phyloP scores from a whole-genome alignment of 2,797 vertebrate genomes.

The Pangasius sanitwongsei region DNA sequence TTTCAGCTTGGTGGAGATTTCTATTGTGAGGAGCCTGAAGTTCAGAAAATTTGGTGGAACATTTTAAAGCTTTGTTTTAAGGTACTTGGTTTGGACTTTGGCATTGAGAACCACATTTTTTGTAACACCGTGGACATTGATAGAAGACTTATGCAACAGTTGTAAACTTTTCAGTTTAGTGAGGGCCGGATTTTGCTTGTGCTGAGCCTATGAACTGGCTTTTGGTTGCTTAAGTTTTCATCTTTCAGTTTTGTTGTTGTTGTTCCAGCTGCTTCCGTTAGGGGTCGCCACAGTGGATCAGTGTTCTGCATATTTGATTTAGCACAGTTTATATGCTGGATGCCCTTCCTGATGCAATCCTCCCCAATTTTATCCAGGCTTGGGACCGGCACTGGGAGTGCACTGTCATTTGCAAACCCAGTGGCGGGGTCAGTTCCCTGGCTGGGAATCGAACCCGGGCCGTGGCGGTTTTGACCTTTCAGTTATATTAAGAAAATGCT shows the following conservation, averaged over 20 bases:
- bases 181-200: background rate
- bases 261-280: too few relatives aligned
- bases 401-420: too few relatives aligned
- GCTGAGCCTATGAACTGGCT: background rate
- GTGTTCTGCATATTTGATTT: too few relatives aligned
- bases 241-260: background rate
- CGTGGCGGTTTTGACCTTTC: background rate
- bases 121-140: background rate
- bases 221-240: background rate
- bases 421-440: too few relatives aligned
- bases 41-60: background rate
- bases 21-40: background rate
- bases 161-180: background rate
- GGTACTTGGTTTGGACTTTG: background rate
- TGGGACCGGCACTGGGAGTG: too few relatives aligned
- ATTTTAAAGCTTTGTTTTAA: background rate
- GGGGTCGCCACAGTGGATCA: too few relatives aligned
- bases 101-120: background rate
- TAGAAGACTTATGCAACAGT: background rate
- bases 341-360: too few relatives aligned
- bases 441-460: too few relatives aligned
- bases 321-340: too few relatives aligned
- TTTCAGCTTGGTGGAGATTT: constrained; percentile 2
- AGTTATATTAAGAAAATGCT: background rate
- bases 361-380: too few relatives aligned